Percentiles rank a stretch among this genome's conserved stretches.
Conservation (phyloP, 2,888 invertebrate genomes). For the Drosophila anceps region DNA sequence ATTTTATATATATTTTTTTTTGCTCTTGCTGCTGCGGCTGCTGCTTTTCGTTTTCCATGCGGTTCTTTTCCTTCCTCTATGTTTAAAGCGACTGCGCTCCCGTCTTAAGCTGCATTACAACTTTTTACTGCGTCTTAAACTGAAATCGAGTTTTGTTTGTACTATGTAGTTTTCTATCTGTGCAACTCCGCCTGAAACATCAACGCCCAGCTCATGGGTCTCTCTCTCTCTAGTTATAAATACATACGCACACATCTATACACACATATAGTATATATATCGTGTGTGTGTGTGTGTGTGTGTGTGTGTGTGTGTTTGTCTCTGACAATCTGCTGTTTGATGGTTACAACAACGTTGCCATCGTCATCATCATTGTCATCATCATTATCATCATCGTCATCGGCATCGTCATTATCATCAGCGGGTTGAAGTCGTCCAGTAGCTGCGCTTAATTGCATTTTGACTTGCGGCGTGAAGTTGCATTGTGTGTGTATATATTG, state of each 20-base stretch:
- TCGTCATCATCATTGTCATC: slow-evolving; percentile 37
- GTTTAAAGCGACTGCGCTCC: slow-evolving; percentile 77
- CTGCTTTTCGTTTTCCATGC: slow-evolving; percentile 68
- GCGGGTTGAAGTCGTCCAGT: slow-evolving; percentile 64
- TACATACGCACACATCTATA: neutral
- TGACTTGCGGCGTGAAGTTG: slow-evolving; percentile 82
- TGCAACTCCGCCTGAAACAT: slow-evolving; percentile 79
- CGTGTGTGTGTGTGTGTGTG: neutral
- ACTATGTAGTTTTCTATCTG: slow-evolving; percentile 73
- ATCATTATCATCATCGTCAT: slow-evolving; percentile 18
- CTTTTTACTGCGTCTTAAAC: slow-evolving; percentile 83
- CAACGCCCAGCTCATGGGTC: slow-evolving; percentile 73
- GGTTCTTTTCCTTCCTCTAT: slow-evolving; percentile 80
- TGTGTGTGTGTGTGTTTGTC: slow-evolving; percentile 26
- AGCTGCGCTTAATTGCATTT: slow-evolving; percentile 80
- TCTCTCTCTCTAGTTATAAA: slow-evolving; percentile 32
- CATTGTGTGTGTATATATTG: slow-evolving; percentile 51
- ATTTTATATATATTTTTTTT: slow-evolving; percentile 31
- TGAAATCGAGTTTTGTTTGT: slow-evolving; percentile 80
- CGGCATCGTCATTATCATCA: slow-evolving; percentile 29
- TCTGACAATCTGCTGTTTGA: slow-evolving; percentile 72
- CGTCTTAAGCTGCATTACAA: slow-evolving; percentile 82
- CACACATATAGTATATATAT: no score
- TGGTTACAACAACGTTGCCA: slow-evolving; percentile 68
- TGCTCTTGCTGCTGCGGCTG: slow-evolving; percentile 3